phyloP scores from a whole-genome alignment of 2,888 invertebrate species.

The Caenorhabditis panamensis region DNA sequence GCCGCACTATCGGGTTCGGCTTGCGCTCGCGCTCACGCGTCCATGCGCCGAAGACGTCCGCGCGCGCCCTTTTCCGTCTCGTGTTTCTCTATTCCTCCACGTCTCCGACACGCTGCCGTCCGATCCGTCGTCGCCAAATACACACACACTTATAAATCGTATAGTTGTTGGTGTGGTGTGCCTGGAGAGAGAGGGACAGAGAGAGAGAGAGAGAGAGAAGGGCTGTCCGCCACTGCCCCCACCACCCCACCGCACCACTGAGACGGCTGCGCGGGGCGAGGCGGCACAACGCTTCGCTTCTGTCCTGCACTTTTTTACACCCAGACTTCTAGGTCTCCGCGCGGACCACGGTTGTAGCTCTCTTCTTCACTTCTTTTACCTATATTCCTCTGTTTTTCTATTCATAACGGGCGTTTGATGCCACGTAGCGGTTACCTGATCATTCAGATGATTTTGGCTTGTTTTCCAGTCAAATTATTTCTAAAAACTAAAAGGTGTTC shows the following conservation, averaged over 20 bases:
- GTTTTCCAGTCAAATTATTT: too few relatives aligned
- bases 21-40: background rate
- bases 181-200: constrained; percentile 18
- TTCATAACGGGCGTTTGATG: too few relatives aligned
- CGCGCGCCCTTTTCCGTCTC: constrained; percentile 35
- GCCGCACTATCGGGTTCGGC: constrained; percentile 8
- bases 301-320: constrained; percentile 16
- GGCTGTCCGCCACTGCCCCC: constrained; percentile 12
- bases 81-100: constrained; percentile 12
- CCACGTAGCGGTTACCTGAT: too few relatives aligned
- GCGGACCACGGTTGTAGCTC: too few relatives aligned
- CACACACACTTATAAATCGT: constrained; percentile 63
- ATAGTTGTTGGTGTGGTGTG: constrained; percentile 52
- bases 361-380: too few relatives aligned
- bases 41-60: constrained; percentile 39
- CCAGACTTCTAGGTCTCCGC: background rate
- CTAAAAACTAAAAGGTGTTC: too few relatives aligned
- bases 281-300: too few relatives aligned
- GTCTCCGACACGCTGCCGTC: constrained; percentile 7
- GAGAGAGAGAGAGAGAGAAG: constrained; percentile 15
- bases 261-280: too few relatives aligned
- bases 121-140: constrained; percentile 35
- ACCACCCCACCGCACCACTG: background rate
- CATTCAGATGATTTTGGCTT: too few relatives aligned
- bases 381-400: too few relatives aligned